A percentile compares a stretch with the other conserved stretches of the same genome.
These are phyloP conservation scores for Amphiprion ocellaris DNA, from an alignment of 2,113 vertebrate genomes.

Conservation along the genomic window DNA sequence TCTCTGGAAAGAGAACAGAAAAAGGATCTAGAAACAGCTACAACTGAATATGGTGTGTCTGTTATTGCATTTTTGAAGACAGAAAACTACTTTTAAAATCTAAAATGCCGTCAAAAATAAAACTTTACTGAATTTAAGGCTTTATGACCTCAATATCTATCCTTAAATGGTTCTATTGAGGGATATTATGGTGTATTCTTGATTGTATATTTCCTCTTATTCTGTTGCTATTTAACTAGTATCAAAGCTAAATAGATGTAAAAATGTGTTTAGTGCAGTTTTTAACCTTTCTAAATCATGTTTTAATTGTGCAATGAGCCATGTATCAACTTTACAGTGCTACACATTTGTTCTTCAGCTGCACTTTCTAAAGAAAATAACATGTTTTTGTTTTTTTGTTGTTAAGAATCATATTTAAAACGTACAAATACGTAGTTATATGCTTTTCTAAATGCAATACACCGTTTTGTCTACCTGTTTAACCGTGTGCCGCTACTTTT, in stretches of 20 bases:
- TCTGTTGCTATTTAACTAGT: not conserved
- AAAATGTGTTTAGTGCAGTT: not conserved
- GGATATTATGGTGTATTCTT: not conserved
- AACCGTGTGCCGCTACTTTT: not conserved
- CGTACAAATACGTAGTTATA: not conserved
- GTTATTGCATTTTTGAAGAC: not conserved
- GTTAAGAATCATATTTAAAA: not conserved
- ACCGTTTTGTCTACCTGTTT: not conserved
- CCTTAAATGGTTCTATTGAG: not conserved
- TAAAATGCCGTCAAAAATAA: not conserved
- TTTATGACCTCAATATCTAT: not conserved
- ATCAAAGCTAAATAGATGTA: not conserved
- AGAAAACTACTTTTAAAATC: not conserved
- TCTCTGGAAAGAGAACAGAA: constrained; percentile 77
- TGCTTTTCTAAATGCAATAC: not conserved
- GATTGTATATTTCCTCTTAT: not conserved
- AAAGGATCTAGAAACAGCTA: not conserved
- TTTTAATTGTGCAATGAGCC: not conserved
- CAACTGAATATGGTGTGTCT: too few relatives aligned
- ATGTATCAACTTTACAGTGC: not conserved
- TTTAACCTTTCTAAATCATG: not conserved
- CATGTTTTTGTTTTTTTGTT: not conserved
- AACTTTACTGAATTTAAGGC: not conserved
- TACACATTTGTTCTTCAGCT: not conserved
- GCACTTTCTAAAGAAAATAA: not conserved